Percentiles rank a stretch among this genome's conserved stretches.
Conservation (phyloP, 2,113 vertebrate species). For the Vidua chalybeata region DNA sequence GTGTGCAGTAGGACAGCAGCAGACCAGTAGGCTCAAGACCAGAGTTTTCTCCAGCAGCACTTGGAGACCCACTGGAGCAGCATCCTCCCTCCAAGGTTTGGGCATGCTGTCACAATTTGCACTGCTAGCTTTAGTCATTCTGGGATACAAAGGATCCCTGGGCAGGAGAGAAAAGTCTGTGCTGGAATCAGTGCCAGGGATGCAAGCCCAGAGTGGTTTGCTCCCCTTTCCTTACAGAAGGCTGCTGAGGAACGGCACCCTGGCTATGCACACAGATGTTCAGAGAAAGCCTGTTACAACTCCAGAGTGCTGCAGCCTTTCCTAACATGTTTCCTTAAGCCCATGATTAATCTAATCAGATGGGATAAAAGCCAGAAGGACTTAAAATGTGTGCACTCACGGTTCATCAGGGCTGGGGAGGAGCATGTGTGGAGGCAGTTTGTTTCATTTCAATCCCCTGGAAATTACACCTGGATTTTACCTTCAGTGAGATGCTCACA, state of each 20-base stretch:
- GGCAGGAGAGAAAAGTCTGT: not conserved
- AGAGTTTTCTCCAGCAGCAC: not conserved
- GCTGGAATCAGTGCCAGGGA: not conserved
- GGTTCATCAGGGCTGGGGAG: not conserved
- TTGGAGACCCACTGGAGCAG: not conserved
- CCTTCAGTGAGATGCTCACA: not conserved
- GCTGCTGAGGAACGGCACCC: not conserved
- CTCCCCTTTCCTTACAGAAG: not conserved
- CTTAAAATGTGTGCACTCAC: not conserved
- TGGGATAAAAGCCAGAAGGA: not conserved
- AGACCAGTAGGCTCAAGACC: not conserved
- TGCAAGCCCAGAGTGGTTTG: not conserved
- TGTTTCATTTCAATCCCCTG: not conserved
- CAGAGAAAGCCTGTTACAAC: not conserved
- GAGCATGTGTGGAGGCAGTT: not conserved
- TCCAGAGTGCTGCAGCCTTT: not conserved
- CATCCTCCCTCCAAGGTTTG: not conserved
- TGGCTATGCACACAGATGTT: not conserved
- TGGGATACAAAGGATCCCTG: not conserved
- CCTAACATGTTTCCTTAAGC: not conserved
- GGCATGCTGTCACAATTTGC: not conserved
- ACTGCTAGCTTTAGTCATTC: accelerated
- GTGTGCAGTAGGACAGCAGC: not conserved
- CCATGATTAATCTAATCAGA: not conserved
- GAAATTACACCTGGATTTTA: slow-evolving; percentile 24